Base-by-base conservation (phyloP, 2,797 vertebrate genomes). In the Hemibagrus guttatus region DNA sequence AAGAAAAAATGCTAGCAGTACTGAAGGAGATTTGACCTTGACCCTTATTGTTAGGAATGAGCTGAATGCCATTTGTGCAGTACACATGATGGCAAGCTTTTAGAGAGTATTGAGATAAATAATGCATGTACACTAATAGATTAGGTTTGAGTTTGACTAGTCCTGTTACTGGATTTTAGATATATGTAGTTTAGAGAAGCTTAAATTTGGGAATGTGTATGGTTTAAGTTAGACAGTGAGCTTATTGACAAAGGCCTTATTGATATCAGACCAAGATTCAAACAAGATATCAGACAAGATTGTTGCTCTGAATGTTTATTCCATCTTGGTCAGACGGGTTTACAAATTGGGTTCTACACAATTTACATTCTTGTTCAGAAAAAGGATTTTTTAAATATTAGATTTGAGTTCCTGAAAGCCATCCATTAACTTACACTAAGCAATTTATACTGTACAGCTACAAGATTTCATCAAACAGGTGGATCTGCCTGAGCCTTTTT, bases 1-100 rank as follows among this genome's bases (percentile, higher is more conserved):
- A 58, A 58, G 64, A 56, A 31, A 26, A 64, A n/a, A n/a, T 61
- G 28, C 58, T 59, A n/a, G 71, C 39, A 58, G 26, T 35, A 75
- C 23, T 85, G 59, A 64, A 49, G 7, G 59, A 49, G 12, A 61
- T 88, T 39, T 87, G 85, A 87, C 83, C 81, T 81, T 82, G 76
- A 84, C 75, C 63, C 13, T 31, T 49, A 9, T 31, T 66, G 6
- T 42, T 54, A 63, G 31, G 56, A 72, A 49, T 80, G 42, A 21
- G 6, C 19, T 49, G 16, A 66, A 78, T 49, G 14, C 61, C 31
- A 58, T 84, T 54, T 59, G 11, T 72, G 46, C 5, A 63, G 56
- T 39, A 52, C 23, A 68, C 49, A 90, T 49, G 26, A 61, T 63
- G 17, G 17, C 21, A 85, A 85, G 58, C 71, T 28, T 64, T 74